A percentile compares a stretch with the other conserved stretches of the same genome.
Conservation (phyloP, 2,797 vertebrate genomes). For the Cuniculus paca region DNA sequence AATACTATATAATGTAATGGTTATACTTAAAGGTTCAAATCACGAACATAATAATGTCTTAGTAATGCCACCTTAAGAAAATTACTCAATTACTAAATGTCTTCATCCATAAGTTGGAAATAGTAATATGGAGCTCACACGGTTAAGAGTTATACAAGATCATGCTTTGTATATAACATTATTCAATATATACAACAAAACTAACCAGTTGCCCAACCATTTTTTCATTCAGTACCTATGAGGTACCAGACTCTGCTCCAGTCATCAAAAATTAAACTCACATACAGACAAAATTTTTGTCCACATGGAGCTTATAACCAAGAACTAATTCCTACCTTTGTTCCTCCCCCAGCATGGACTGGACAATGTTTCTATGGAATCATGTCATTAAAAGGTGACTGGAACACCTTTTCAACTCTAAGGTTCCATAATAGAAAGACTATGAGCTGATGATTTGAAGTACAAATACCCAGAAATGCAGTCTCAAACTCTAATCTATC, state of each 20-base stretch:
- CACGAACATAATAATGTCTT: slow-evolving; percentile 1
- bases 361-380: not conserved
- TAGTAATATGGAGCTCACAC: slow-evolving; percentile 37
- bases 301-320: not conserved
- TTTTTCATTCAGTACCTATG: slow-evolving; percentile 43
- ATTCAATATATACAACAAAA: slow-evolving; percentile 62
- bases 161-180: not conserved
- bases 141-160: slow-evolving; percentile 41
- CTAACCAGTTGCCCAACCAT: not conserved
- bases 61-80: slow-evolving; percentile 61
- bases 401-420: not conserved
- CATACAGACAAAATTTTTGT: slow-evolving; percentile 37
- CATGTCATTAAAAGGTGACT: not conserved
- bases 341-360: not conserved
- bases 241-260: not conserved
- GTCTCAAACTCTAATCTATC: not conserved
- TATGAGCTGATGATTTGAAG: not conserved
- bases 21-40: slow-evolving; percentile 64
- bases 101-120: slow-evolving; percentile 55
- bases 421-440: slow-evolving; percentile 36
- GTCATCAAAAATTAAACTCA: slow-evolving; percentile 62
- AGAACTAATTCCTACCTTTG: not conserved
- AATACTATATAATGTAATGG: slow-evolving; percentile 7
- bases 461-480: slow-evolving; percentile 32
- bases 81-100: slow-evolving; percentile 57